phyloP scores from a whole-genome alignment of 1,140 invertebrate genomes.

The Drosophila leontia region DNA sequence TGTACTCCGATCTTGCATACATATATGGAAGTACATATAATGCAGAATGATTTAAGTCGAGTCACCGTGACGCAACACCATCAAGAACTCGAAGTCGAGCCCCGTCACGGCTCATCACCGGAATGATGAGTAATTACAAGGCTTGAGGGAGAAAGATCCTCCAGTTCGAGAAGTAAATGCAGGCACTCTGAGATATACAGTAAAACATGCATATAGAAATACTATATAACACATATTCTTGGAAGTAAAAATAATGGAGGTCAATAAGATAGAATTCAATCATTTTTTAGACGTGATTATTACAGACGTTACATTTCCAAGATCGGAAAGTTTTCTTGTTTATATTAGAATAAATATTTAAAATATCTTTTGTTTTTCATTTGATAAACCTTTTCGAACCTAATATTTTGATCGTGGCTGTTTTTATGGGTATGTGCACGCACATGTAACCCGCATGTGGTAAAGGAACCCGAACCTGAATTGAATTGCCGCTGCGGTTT shows the following conservation, averaged over 20 bases:
- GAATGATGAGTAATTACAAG: slow-evolving; percentile 40
- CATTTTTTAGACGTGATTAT: neutral
- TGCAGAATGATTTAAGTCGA: slow-evolving; percentile 35
- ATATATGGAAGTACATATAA: slow-evolving; percentile 1
- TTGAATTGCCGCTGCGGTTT: slow-evolving; percentile 19
- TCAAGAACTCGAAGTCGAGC: slow-evolving; percentile 30
- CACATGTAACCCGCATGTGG: slow-evolving; percentile 26
- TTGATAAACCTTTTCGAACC: neutral
- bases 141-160: slow-evolving; percentile 4
- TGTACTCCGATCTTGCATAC: neutral
- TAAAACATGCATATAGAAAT: neutral
- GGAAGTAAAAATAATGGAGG: neutral
- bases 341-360: neutral
- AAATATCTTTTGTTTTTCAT: no score
- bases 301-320: neutral
- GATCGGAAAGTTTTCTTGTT: neutral
- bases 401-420: slow-evolving; percentile 8
- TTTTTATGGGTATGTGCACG: neutral
- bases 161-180: slow-evolving; percentile 5
- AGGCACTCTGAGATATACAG: neutral
- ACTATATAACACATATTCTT: neutral
- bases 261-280: no score
- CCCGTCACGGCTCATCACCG: slow-evolving; percentile 39
- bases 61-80: slow-evolving; percentile 45
- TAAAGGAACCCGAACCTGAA: slow-evolving; percentile 34